These are phyloP conservation scores for Latrodectus elegans DNA, from an alignment of 2,888 invertebrate genomes.

Conservation along the genomic window DNA sequence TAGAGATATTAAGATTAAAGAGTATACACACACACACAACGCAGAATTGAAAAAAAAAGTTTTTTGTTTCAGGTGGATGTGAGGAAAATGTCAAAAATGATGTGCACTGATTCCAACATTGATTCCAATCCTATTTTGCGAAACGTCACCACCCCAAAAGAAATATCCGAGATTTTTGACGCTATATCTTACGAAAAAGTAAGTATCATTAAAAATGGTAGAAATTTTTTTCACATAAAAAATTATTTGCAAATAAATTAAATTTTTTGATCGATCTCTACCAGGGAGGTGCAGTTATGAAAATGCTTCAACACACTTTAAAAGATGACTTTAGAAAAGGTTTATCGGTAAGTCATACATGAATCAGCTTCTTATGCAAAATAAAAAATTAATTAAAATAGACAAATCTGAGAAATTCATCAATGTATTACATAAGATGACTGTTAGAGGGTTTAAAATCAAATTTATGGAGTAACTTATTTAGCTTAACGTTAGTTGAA, in stretches of 20 bases:
- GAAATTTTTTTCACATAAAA: too few relatives aligned
- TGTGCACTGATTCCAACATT: slow-evolving; percentile 73
- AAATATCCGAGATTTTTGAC: slow-evolving; percentile 74
- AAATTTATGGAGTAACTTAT: too few relatives aligned
- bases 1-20: too few relatives aligned
- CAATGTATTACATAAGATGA: too few relatives aligned
- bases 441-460: too few relatives aligned
- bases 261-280: not conserved
- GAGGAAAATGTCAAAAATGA: slow-evolving; percentile 75
- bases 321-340: slow-evolving; percentile 58
- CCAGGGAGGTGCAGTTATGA: slow-evolving; percentile 56
- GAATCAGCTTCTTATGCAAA: not conserved
- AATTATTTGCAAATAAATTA: too few relatives aligned
- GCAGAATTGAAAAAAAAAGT: not conserved
- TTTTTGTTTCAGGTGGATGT: slow-evolving; percentile 72
- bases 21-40: too few relatives aligned
- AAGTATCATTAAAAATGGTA: not conserved
- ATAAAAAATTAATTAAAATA: not conserved
- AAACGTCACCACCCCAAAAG: slow-evolving; percentile 72
- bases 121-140: slow-evolving; percentile 73
- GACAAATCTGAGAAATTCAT: too few relatives aligned
- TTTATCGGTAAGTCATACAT: slow-evolving; percentile 31
- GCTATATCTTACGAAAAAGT: slow-evolving; percentile 74
- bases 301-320: slow-evolving; percentile 50
- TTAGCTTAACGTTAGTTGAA: too few relatives aligned